Evolutionary conservation across 2,888 invertebrate species (phyloP), one percentile per base, ranked within the genome.

Genomic region (Therioaphis trifolii): DNA sequence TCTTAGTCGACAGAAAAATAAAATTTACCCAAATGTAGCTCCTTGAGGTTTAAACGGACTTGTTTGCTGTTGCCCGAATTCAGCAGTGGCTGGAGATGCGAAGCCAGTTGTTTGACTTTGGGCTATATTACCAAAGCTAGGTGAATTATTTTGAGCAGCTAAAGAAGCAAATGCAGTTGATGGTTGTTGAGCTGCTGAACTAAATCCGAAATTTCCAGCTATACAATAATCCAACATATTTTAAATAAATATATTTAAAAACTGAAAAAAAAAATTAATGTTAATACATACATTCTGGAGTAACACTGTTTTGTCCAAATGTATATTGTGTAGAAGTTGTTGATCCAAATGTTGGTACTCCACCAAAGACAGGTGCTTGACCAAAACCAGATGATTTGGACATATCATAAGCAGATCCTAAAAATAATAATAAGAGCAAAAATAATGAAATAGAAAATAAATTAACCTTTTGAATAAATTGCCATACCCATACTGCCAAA

Each of bases 61-160:
- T 63, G 82, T 82, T 82, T 82, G 82, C 18, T 82, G 82, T 63
- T 24, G 61, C 35, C 82, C 82, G 74, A 82, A 82, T 49, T 58
- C 71, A n/a, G 61, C 15, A 61, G 72, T 49, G 5, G 72, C 24
- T n/a, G 82, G 72, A 52, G 82, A 82, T 14, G 63, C 72, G 49
- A 82, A 82, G 63, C 82, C 82, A 43, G 80, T 61, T 18, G 43
- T 80, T 84, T 84, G 84, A 55, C 68, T 61, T 85, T 74, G 52
- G 61, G 55, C 68, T 84, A 76, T 58, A 71, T 84, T 84, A 14
- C 85, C 78, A 72, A 84, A 84, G n/a, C 85, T 85, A 27, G 86
- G 84, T 52, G 85, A 40, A 55, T 29, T 78, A n/a, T 29, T 69
- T 77, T 84, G 76, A 14, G 77, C 49, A 21, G 82, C 82, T n/a